Evolutionary conservation across 2,797 vertebrate genomes (phyloP).

Genomic region (Channallabes apus): DNA sequence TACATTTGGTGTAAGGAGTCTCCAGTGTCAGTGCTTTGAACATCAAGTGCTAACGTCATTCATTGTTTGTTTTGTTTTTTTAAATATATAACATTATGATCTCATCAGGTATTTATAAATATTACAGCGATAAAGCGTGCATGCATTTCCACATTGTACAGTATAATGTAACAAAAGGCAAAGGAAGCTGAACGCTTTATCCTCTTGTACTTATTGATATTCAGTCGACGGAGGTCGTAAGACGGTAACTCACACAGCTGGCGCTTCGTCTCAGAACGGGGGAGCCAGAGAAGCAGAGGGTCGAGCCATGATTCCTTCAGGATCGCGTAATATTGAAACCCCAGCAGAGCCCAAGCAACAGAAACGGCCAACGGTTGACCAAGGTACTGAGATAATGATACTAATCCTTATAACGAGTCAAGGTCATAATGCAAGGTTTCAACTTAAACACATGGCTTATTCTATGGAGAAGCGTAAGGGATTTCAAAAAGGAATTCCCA

Average conservation of each 20-base stretch:
- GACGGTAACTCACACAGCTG: slow-evolving; percentile 68
- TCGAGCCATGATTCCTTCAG: slow-evolving; percentile 59
- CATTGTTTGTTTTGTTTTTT: too few species aligned
- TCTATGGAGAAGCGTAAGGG: not conserved
- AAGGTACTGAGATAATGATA: slow-evolving; percentile 72
- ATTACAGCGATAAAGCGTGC: too few species aligned
- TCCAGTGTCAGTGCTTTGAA: not conserved
- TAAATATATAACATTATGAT: too few species aligned
- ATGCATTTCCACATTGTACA: too few species aligned
- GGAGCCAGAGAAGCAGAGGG: slow-evolving; percentile 45
- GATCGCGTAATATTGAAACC: slow-evolving; percentile 29
- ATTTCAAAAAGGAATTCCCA: not conserved
- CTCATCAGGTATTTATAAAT: too few species aligned
- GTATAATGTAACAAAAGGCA: not conserved
- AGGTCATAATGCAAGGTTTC: not conserved
- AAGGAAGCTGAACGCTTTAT: not conserved
- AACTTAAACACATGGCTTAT: not conserved
- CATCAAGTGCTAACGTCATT: too few species aligned
- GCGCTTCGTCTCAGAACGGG: slow-evolving; percentile 4
- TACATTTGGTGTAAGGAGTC: not conserved
- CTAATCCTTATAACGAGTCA: not conserved
- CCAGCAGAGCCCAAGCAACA: not conserved
- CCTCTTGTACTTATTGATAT: not conserved
- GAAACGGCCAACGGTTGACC: slow-evolving; percentile 50
- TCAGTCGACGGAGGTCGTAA: slow-evolving; percentile 82